A percentile compares a stretch with the other conserved stretches of the same genome.
phyloP scores from a whole-genome alignment of 2,797 vertebrate species.

The Malacoctenus gilli region DNA sequence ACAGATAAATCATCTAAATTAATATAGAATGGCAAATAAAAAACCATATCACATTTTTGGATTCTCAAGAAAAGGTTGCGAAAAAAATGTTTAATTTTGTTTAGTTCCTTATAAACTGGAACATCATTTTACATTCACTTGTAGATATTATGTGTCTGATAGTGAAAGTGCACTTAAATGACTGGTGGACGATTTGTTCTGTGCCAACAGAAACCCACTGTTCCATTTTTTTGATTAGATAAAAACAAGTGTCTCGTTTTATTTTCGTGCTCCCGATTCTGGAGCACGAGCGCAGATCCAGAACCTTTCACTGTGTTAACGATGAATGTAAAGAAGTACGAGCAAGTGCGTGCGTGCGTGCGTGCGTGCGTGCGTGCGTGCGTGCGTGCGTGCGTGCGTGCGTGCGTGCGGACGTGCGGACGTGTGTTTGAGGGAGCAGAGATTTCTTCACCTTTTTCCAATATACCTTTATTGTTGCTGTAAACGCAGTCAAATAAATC shows the following conservation, averaged over 20 bases:
- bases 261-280: slow-evolving; percentile 10
- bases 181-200: no score
- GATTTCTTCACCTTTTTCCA: not conserved
- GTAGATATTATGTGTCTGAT: no score
- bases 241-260: not conserved
- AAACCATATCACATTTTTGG: no score
- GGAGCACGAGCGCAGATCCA: slow-evolving; percentile 45
- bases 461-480: slow-evolving; percentile 21
- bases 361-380: not conserved
- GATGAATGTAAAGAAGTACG: not conserved
- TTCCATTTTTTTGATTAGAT: no score
- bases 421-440: not conserved
- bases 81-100: no score
- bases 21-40: no score
- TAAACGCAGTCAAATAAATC: slow-evolving; percentile 23
- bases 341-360: not conserved
- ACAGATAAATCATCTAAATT: no score
- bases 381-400: not conserved
- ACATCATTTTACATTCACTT: no score
- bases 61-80: no score
- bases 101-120: no score
- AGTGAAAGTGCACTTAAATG: no score
- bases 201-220: no score
- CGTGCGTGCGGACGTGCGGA: not conserved
- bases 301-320: slow-evolving; percentile 13